A percentile compares a stretch with the other conserved stretches of the same genome.
Conservation (phyloP, 2,797 vertebrate genomes). For the Furcifer pardalis region DNA sequence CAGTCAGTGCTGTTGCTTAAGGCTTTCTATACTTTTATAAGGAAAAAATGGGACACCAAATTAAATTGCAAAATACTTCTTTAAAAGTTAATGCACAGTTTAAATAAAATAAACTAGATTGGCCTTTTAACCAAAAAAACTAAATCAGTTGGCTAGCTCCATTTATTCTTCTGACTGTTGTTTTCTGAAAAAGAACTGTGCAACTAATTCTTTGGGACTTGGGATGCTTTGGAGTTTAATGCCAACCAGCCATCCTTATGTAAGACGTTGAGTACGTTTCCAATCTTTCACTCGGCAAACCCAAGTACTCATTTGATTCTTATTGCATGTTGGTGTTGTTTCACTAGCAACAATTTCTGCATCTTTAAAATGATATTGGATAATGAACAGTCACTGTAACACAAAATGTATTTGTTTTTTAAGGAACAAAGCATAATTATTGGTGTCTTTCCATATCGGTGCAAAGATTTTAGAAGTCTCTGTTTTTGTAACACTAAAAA, state of each 20-base stretch:
- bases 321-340: no score
- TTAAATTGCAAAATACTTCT: no score
- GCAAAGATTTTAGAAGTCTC: neutral
- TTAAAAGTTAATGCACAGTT: no score
- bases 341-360: neutral
- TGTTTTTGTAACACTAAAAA: neutral
- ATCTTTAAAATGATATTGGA: neutral
- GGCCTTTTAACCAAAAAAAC: no score
- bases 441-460: neutral
- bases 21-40: no score
- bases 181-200: neutral
- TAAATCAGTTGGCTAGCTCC: no score
- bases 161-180: no score
- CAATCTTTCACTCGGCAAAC: neutral
- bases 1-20: no score
- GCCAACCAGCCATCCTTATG: neutral
- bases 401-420: neutral
- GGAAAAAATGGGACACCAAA: no score
- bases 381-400: neutral
- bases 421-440: neutral
- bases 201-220: neutral
- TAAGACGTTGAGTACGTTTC: neutral
- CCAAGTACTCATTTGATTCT: neutral
- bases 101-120: no score
- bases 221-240: neutral